Conservation (phyloP, 2,113 vertebrate genomes). For the Lycocorax pyrrhopterus region DNA sequence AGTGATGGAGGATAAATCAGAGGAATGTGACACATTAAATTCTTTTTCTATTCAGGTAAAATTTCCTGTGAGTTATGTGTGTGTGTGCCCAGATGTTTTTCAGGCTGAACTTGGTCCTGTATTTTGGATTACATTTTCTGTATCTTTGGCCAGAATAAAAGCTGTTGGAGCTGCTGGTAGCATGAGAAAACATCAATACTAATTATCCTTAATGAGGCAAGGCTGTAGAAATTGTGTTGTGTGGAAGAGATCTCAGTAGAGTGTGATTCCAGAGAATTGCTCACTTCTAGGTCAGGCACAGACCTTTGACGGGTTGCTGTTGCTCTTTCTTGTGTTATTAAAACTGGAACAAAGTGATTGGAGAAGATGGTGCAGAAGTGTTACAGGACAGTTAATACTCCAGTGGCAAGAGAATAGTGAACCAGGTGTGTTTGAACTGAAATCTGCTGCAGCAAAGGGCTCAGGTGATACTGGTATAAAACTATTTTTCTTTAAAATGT, state of each 20-base stretch:
- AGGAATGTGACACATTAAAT: neutral
- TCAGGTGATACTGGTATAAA: neutral
- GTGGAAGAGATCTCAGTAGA: neutral
- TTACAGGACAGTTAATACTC: neutral
- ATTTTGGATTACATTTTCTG: neutral
- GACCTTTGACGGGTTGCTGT: neutral
- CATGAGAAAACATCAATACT: neutral
- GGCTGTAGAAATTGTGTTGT: neutral
- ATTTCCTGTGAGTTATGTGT: neutral
- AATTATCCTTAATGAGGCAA: neutral
- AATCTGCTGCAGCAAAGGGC: neutral
- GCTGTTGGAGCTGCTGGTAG: neutral
- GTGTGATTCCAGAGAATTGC: neutral
- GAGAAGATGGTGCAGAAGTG: neutral
- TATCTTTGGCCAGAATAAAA: neutral
- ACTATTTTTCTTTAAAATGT: neutral
- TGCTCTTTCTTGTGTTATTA: neutral
- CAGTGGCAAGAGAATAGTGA: neutral
- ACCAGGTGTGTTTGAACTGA: neutral
- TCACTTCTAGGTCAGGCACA: neutral
- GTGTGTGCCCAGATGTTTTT: accelerated
- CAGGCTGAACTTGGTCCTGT: neutral
- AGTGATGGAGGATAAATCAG: neutral
- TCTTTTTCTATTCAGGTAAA: neutral
- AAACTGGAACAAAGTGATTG: neutral